Evolutionary conservation across 2,113 vertebrate genomes (phyloP).

Genomic region (Psettodes erumei): DNA sequence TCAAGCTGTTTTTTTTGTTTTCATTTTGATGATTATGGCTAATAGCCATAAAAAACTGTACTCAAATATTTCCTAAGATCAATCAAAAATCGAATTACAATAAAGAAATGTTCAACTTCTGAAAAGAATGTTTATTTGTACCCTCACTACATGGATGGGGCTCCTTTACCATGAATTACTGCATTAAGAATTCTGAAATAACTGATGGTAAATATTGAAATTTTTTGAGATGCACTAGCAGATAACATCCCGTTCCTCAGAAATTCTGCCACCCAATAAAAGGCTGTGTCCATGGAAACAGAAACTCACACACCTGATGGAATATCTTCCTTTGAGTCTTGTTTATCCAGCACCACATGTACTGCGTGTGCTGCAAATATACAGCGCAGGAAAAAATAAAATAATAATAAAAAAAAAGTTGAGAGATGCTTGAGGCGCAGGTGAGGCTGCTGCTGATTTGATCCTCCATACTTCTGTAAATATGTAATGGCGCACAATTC

Average conservation of each 20-base stretch:
- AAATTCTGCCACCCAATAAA: conserved; percentile 63
- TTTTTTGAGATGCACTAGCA: no score
- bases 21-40: no score
- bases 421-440: conserved; percentile 27
- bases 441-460: conserved; percentile 42
- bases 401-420: conserved; percentile 3
- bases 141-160: no score
- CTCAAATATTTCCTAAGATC: no score
- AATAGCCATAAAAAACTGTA: no score
- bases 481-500: conserved; percentile 42
- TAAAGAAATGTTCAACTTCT: no score
- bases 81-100: no score
- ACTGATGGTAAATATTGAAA: no score
- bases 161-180: no score
- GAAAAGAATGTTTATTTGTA: no score
- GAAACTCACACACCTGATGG: conserved; percentile 56
- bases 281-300: conserved; percentile 73
- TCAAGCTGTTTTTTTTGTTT: no score
- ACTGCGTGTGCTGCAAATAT: conserved; percentile 9
- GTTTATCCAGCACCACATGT: conserved; percentile 30
- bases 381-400: neutral
- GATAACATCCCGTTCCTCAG: conserved; percentile 63
- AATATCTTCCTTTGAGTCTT: conserved; percentile 51
- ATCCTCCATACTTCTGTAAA: conserved; percentile 31
- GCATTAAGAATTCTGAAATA: no score